phyloP scores from a whole-genome alignment of 2,797 vertebrate genomes.

The Tolypeutes matacus region DNA sequence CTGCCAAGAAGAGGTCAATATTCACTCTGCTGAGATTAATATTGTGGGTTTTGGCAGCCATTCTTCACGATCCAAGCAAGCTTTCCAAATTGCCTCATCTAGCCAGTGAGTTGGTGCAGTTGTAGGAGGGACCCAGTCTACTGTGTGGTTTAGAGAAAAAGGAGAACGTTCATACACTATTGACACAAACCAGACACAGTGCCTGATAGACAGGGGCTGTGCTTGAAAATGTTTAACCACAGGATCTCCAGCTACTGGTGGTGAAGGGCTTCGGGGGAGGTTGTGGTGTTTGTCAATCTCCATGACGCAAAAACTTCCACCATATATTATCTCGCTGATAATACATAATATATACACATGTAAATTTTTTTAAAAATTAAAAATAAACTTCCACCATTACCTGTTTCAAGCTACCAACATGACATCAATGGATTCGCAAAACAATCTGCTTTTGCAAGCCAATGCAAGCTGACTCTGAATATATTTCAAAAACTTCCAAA shows the following conservation, averaged over 20 bases:
- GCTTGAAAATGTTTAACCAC: not conserved
- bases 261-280: not conserved
- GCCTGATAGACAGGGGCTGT: not conserved
- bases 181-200: not conserved
- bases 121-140: too few relatives aligned
- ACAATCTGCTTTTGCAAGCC: not conserved
- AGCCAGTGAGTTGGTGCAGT: not conserved
- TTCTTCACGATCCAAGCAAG: not conserved
- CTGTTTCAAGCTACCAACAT: not conserved
- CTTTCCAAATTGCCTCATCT: not conserved
- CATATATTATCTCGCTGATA: too few relatives aligned
- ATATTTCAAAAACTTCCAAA: not conserved
- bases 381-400: not conserved
- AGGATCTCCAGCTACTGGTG: not conserved
- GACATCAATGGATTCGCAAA: not conserved
- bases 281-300: not conserved
- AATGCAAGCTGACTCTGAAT: not conserved
- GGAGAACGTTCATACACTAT: not conserved
- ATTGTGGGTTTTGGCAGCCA: not conserved
- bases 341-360: too few relatives aligned
- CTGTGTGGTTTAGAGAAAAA: not conserved
- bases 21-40: constrained; percentile 49
- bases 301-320: not conserved
- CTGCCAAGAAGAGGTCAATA: constrained; percentile 64
- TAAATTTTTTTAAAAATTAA: too few relatives aligned